Evolutionary conservation across 2,113 vertebrate species (phyloP).

Genomic region (Centrocercus urophasianus): DNA sequence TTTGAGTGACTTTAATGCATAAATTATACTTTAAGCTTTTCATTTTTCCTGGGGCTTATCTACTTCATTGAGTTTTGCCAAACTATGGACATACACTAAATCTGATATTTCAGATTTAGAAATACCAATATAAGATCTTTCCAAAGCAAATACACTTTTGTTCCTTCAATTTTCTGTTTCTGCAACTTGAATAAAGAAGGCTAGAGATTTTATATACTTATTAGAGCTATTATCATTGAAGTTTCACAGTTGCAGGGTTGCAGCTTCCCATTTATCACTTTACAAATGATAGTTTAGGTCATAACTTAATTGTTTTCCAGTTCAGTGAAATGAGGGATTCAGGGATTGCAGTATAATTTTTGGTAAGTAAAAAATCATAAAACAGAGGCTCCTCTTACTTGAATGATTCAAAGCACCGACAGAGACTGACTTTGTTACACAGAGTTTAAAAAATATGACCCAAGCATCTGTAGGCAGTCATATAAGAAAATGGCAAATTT

Average conservation of each 20-base stretch:
- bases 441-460: not conserved
- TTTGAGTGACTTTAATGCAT: constrained; percentile 26
- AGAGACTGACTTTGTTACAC: not conserved
- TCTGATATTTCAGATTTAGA: constrained; percentile 56
- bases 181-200: constrained; percentile 18
- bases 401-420: not conserved
- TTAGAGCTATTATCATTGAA: not conserved
- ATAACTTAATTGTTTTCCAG: not conserved
- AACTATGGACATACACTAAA: constrained; percentile 54
- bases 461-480: too few relatives aligned
- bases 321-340: not conserved
- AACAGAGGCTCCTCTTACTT: not conserved
- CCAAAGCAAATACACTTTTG: constrained; percentile 38
- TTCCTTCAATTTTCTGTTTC: constrained; percentile 41
- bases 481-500: not conserved
- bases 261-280: not conserved
- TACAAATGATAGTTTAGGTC: not conserved
- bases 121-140: constrained; percentile 34
- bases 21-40: constrained; percentile 51
- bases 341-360: not conserved
- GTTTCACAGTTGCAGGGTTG: not conserved
- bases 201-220: not conserved
- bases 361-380: not conserved
- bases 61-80: constrained; percentile 22
- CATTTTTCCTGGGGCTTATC: constrained; percentile 56